Base-by-base conservation (phyloP, 1,140 invertebrate genomes). In the Temnothorax longispinosus region DNA sequence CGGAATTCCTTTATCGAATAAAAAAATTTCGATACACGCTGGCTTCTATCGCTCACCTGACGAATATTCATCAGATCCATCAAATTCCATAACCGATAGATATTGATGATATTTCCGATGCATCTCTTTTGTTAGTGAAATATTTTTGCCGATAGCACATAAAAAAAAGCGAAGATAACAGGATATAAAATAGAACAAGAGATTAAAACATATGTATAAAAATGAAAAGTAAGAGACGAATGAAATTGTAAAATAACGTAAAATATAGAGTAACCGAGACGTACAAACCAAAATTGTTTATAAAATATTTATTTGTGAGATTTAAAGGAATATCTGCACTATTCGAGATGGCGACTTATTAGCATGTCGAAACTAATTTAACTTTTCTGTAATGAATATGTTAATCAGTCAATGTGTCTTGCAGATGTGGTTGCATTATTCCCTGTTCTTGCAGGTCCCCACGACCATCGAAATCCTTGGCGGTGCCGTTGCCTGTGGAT, bases 401-500 rank as follows among this genome's bases (percentile, higher is more conserved):
- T 75, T 41, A 15, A 27, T 27, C 27, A 27, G 27, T 27, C 27
- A 27, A 15, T 50, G 21, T n/a, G 4, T 27, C 21, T 41, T 62
- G 11, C 13, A 67, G n/a, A 47, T 67, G 7, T 47, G 18, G 15
- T 27, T 38, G n/a, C 1, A 38, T 50, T 38, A 64, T 81, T 38
- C 21, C n/a, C 21, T 65, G 21, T 69, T 58, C 85, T 50, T 65
- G 5, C 81, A 95, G 94, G 91, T 95, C 94, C 89, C 93, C 94
- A 56, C 88, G 93, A 86, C 88, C 90, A 65, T 94, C 94, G 1
- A 93, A 93, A 85, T 87, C 91, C 10, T 91, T 91, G 84, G 88
- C 88, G 85, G 93, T 93, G 67, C 92, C 93, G 69, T 89, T 92
- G 52, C 91, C 92, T 18, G 90, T 96, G 71, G 95, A 96, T 90